Evolutionary conservation across 2,113 vertebrate species (phyloP), one percentile per base, ranked within the genome.

Genomic region (Elanus axillaris): DNA sequence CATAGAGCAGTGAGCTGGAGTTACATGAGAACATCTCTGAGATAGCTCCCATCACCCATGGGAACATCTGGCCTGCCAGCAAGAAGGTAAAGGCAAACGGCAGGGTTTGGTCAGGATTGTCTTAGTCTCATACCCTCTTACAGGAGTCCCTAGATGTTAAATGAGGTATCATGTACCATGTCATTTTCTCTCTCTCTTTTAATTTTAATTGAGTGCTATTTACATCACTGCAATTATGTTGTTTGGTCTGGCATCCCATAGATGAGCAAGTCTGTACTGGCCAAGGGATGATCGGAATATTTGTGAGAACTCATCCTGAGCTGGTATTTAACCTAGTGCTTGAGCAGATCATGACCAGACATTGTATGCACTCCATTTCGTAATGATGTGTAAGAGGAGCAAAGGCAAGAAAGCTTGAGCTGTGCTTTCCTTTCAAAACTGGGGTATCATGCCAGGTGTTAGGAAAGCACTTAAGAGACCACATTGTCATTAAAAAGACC

Each of bases 321-420:
- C 11, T 45, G 8, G 17, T 82, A 59, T 58, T 66, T 86, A 73
- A 92, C 17, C 7, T 48, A 45, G 16, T 23, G 11, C 34, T 32
- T 53, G 36, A 77, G 42, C 23, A 84, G 32, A 31, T 34, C 27
- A 6, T 62, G 68, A 42, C 31, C 45, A 55, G 47, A 42, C 7
- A 25, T 38, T 32, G 22, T 13, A 22, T 8, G 18, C 22, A 29
- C 20, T 74, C 21, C 18, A 15, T 77, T 50, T 77, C 26, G 20
- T 52, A 84, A 29, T 2, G 0, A 38, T 16, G 9, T 0, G 0
- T 7, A 23, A 52, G 8, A 80, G 7, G 4, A 71, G 13, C 7
- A 60, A 71, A 88, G 9, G 34, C 16, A 73, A 64, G 32, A 68
- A 85, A 85, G 9, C 5, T 36, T 31, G 31, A 80, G n/a, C 13